Evolutionary conservation across 1,140 invertebrate genomes (phyloP).

Genomic region (Pogonomyrmex californicus): DNA sequence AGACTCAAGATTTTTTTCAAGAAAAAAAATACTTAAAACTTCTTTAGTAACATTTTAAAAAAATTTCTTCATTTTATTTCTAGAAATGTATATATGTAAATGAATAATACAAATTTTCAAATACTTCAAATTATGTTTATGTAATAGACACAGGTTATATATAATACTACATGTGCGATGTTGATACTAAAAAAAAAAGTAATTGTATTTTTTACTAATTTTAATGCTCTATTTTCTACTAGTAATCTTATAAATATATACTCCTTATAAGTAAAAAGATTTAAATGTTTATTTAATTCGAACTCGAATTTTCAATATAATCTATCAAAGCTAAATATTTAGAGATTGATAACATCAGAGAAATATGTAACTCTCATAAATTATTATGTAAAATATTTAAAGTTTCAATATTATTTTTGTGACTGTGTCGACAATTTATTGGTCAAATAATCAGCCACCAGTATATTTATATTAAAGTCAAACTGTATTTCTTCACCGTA

Average conservation of each 20-base stretch:
- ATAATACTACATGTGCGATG: too few relatives aligned
- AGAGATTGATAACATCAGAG: background rate
- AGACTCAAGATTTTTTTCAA: background rate
- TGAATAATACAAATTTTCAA: background rate
- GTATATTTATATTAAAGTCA: background rate
- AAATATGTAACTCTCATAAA: background rate
- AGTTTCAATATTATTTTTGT: constrained; percentile 36
- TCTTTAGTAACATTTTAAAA: background rate
- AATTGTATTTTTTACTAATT: too few relatives aligned
- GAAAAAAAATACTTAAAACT: background rate
- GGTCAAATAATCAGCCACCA: background rate
- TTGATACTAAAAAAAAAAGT: too few relatives aligned
- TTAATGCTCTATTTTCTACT: too few relatives aligned
- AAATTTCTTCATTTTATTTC: background rate
- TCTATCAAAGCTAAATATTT: background rate
- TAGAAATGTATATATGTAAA: background rate
- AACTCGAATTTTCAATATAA: background rate
- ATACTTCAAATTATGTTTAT: too few relatives aligned
- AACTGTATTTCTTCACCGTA: background rate
- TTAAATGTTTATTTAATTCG: background rate
- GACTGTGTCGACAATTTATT: constrained; percentile 42
- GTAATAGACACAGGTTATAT: too few relatives aligned
- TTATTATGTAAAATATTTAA: constrained; percentile 49
- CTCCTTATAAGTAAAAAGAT: background rate
- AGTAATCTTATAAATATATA: too few relatives aligned